phyloP scores from a whole-genome alignment of 2,888 invertebrate genomes.

The Stegana nigrithorax region DNA sequence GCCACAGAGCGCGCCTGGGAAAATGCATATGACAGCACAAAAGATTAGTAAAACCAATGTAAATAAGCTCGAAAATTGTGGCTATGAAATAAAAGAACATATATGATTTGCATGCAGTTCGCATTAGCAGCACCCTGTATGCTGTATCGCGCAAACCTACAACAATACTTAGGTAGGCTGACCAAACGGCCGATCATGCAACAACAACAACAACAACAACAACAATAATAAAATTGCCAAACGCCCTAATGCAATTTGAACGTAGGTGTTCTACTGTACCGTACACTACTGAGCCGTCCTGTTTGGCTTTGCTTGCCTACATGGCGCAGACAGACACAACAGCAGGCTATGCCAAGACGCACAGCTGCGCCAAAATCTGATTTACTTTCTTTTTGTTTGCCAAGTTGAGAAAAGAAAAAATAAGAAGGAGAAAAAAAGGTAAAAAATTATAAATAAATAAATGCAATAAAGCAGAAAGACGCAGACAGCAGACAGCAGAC shows the following conservation, averaged over 20 bases:
- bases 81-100: too few relatives aligned
- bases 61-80: too few relatives aligned
- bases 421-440: constrained; percentile 33
- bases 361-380: constrained; percentile 57
- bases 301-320: neutral
- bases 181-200: constrained; percentile 32
- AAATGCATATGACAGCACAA: too few relatives aligned
- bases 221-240: neutral
- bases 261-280: constrained; percentile 12
- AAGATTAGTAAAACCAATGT: constrained; percentile 20
- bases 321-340: too few relatives aligned
- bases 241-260: constrained; percentile 9
- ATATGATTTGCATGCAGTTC: too few relatives aligned
- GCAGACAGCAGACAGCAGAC: constrained; percentile 49
- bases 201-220: constrained; percentile 23
- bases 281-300: neutral
- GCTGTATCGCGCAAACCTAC: constrained; percentile 28
- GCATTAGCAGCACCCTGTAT: constrained; percentile 26
- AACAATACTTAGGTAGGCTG: constrained; percentile 55
- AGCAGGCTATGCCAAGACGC: constrained; percentile 26
- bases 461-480: too few relatives aligned
- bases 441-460: too few relatives aligned
- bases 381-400: constrained; percentile 52
- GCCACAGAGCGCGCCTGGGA: too few relatives aligned
- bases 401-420: constrained; percentile 27